phyloP scores from a whole-genome alignment of 2,888 invertebrate genomes.

The Ashinkailepas kermadecensis region DNA sequence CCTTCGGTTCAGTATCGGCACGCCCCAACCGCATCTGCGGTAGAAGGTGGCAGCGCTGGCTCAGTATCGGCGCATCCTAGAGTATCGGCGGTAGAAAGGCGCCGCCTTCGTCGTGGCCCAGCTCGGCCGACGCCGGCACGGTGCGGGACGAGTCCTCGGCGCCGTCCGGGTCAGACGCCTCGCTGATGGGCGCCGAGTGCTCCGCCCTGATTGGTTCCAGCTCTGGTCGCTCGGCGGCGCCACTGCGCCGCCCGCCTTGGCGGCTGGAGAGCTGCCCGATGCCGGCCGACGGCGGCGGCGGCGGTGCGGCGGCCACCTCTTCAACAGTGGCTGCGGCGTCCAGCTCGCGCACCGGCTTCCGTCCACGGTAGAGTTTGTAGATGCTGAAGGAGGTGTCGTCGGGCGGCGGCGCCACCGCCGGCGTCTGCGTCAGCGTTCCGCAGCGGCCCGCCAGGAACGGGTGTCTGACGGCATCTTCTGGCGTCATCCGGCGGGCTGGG shows the following conservation, averaged over 20 bases:
- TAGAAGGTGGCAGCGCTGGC: neutral
- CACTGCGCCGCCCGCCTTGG: neutral
- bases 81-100: slow-evolving; percentile 5
- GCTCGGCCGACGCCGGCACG: slow-evolving; percentile 22
- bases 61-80: neutral
- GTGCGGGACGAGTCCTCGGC: slow-evolving; percentile 16
- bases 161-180: slow-evolving; percentile 16
- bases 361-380: slow-evolving; percentile 30
- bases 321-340: neutral
- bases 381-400: slow-evolving; percentile 33
- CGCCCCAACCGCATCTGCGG: neutral
- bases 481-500: slow-evolving; percentile 79
- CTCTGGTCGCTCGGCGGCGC: slow-evolving; percentile 10
- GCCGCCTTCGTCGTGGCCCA: slow-evolving; percentile 23
- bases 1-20: no score
- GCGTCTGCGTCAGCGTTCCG: slow-evolving; percentile 20
- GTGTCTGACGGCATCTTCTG: slow-evolving; percentile 81
- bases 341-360: slow-evolving; percentile 23
- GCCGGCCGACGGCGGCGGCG: neutral
- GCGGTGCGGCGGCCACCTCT: neutral
- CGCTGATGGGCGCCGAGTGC: slow-evolving; percentile 21
- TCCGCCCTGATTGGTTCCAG: slow-evolving; percentile 10
- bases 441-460: slow-evolving; percentile 57
- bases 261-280: neutral
- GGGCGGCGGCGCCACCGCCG: slow-evolving; percentile 28